Evolutionary conservation across 2,113 vertebrate species (phyloP), one percentile per base, ranked within the genome.

Genomic region (Grammomys dolichurus): DNA sequence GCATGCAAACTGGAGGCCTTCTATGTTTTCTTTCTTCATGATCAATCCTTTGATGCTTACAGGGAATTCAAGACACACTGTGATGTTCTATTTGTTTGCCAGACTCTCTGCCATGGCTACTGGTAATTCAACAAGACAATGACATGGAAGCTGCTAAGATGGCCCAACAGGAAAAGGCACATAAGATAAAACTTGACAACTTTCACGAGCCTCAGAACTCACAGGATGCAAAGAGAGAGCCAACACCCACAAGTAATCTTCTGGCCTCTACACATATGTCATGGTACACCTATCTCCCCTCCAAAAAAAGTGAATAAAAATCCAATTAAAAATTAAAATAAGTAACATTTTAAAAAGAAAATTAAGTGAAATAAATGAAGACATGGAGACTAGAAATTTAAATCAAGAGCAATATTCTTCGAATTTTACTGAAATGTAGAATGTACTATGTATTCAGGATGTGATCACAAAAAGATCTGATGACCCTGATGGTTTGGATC

Each of bases 371-470:
- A 48, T 85, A 11, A n/a, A 46, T 26, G 72, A 94, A 91, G 56
- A 92, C 95, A 92, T 90, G 16, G 31, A 81, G 51, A 95, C 54
- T 48, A n/a, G 3, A 95, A 78, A 28, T 94, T 93, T 54, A 89
- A 87, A 76, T 26, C 60, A 95, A 88, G 48, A 70, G 8, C 65
- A 94, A 70, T 80, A 26, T 89, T 96, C 95, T 90, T 24, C 70
- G 14, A 46, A 19, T 85, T 75, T 96, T 69, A 91, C 40, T 43
- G 48, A 20, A 4, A 84, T 72, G 91, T 48, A 86, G 60, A 90
- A 63, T 89, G 67, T 89, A 33, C 48, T 82, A 81, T 67, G 13
- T 94, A 10, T 65, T 93, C 65, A 87, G 69, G 20, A 8, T 78
- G 43, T 89, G n/a, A 89, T 94, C 3, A 58, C 63, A 85, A 91